phyloP scores from a whole-genome alignment of 2,888 invertebrate species.

The Eudasyphora cyanicolor region DNA sequence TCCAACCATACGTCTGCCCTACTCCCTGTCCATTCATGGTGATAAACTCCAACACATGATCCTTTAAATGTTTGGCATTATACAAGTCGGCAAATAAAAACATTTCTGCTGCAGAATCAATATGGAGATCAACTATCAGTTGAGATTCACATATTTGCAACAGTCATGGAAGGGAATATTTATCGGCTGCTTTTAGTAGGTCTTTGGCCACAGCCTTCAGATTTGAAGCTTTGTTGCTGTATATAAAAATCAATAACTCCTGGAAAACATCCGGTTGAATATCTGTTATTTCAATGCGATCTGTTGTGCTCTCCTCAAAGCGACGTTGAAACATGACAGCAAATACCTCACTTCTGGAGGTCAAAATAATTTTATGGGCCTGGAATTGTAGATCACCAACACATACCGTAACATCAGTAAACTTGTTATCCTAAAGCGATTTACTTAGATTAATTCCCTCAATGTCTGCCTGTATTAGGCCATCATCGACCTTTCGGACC shows the following conservation, averaged over 20 bases:
- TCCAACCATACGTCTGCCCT: conserved; percentile 95
- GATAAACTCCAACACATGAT: conserved; percentile 99
- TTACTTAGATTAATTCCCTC: too few relatives aligned
- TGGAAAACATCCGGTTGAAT: conserved; percentile 98
- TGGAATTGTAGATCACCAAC: conserved; percentile 94
- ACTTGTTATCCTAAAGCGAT: conserved; percentile 93
- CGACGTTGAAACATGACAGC: conserved; percentile 99
- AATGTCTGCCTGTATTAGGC: too few relatives aligned
- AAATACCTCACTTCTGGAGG: conserved; percentile 97
- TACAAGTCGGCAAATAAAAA: conserved; percentile 98
- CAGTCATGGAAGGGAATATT: conserved; percentile 98
- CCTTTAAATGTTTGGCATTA: conserved; percentile 98
- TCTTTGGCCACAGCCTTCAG: conserved; percentile 97
- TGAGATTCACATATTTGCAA: conserved; percentile 99
- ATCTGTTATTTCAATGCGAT: conserved; percentile 97
- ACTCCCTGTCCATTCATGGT: conserved; percentile 99
- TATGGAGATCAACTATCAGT: conserved; percentile 94
- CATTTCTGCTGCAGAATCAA: conserved; percentile 98
- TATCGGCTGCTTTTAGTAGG: conserved; percentile 97
- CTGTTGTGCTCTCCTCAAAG: conserved; percentile 98
- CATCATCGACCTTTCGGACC: too few relatives aligned
- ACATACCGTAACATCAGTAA: conserved; percentile 97
- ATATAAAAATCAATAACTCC: conserved; percentile 98
- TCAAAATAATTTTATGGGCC: conserved; percentile 97
- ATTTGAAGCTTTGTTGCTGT: conserved; percentile 97